Base-by-base conservation (phyloP, 2,797 vertebrate genomes). In the Erethizon dorsatum region DNA sequence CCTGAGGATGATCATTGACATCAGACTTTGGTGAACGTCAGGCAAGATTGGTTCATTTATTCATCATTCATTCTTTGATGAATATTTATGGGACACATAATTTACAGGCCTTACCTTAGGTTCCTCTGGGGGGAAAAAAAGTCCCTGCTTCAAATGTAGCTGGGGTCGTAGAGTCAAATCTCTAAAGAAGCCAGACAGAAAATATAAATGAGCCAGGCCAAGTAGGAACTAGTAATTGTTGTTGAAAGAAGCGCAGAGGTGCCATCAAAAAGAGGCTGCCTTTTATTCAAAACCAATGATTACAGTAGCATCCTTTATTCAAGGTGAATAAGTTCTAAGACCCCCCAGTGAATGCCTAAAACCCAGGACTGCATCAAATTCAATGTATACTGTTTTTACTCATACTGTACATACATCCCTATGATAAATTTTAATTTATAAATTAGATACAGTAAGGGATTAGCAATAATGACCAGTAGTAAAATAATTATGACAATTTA, bases 1-100 rank as follows among this genome's bases (percentile, higher is more conserved):
- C 92, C 92, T 65, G 52, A 97, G 59, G 85, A 18, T 52, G 61
- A 69, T 85, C 71, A 31, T 26, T 93, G 96, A 91, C 20, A 33
- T 45, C 47, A 87, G 82, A 54, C 61, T 90, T 45, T 20, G 45
- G 24, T 78, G 63, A 96, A 2, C 6, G 9, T 83, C 59, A 37
- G 26, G 61, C 41, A 82, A 73, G 50, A 71, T 73, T 75, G 22
- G 26, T 84, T 91, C 57, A 78, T 83, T 45, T 41, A 2, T 83
- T 73, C 63, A 47, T 56, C 61, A 3, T 84, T 87, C 75, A 67
- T 59, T 94, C 83, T 89, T 65, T 41, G 57, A 1, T 87, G 71
- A 88, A 67, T 94, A 45, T 80, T 77, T 84, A 84, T 50, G 22
- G 5, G 79, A 18, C 59, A 52, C 57, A 20, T 75, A 63, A 24